Evolutionary conservation across 2,797 vertebrate genomes (phyloP).

Genomic region (Chelon auratus): DNA sequence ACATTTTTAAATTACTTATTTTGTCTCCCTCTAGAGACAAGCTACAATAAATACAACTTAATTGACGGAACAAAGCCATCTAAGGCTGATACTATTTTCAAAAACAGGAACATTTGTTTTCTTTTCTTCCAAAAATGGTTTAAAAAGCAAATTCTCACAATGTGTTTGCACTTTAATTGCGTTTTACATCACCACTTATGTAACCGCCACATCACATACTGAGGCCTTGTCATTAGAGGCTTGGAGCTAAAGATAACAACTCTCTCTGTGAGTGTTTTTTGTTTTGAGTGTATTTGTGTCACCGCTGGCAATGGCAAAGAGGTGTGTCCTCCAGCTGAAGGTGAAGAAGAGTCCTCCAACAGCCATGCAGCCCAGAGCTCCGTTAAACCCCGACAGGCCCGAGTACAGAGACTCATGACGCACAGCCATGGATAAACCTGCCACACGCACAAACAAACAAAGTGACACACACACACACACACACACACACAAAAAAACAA

Average conservation of each 20-base stretch:
- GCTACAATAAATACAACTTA: too few species aligned
- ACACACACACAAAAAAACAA: conserved; percentile 22
- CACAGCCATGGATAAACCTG: conserved; percentile 82
- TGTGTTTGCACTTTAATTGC: too few species aligned
- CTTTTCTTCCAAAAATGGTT: too few species aligned
- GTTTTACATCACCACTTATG: too few species aligned
- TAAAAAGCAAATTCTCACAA: too few species aligned
- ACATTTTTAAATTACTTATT: too few species aligned
- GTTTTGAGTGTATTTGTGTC: conserved; percentile 34
- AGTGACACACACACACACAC: conserved; percentile 31
- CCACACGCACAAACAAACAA: conserved; percentile 27
- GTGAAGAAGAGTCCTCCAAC: conserved; percentile 81
- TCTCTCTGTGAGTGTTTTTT: background rate
- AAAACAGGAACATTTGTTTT: too few species aligned
- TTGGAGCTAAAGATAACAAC: background rate
- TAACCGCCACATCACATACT: background rate
- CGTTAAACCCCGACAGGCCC: conserved; percentile 82
- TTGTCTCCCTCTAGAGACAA: too few species aligned
- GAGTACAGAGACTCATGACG: conserved; percentile 74
- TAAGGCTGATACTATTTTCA: too few species aligned
- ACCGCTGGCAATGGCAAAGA: conserved; percentile 81
- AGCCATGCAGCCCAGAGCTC: conserved; percentile 83
- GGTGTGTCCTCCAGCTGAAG: conserved; percentile 81
- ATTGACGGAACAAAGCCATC: too few species aligned
- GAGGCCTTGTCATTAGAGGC: background rate